Percentiles rank a stretch among this genome's conserved stretches.
Conservation (phyloP, 1,140 invertebrate species). For the Drosophila oshimai region DNA sequence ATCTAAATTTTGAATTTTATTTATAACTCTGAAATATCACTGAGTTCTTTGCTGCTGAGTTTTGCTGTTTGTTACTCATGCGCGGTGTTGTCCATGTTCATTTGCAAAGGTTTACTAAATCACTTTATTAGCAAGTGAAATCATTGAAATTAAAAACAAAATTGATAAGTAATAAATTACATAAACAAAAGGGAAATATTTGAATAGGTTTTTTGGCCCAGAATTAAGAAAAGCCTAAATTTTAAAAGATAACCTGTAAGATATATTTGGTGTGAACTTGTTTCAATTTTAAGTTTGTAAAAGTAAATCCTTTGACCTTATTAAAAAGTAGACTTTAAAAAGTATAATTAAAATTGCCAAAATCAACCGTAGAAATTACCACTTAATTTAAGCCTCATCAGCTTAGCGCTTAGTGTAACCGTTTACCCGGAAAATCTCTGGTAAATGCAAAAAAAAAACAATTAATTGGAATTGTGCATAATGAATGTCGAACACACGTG, state of each 20-base stretch:
- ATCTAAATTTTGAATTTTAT: too few species aligned
- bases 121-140: background rate
- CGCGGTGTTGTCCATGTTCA: background rate
- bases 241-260: too few species aligned
- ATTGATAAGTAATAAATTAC: too few species aligned
- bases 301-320: too few species aligned
- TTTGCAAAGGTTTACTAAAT: background rate
- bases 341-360: too few species aligned
- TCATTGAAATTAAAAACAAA: background rate
- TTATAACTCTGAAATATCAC: too few species aligned
- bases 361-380: conserved; percentile 1
- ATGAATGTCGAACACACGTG: conserved; percentile 45
- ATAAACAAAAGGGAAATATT: too few species aligned
- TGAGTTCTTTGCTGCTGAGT: background rate
- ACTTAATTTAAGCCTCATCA: background rate
- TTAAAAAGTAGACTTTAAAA: too few species aligned
- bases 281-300: too few species aligned
- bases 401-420: conserved; percentile 15
- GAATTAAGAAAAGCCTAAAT: too few species aligned
- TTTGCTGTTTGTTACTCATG: background rate
- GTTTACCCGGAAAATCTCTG: conserved; percentile 18
- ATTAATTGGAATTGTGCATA: conserved; percentile 44
- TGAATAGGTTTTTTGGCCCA: too few species aligned
- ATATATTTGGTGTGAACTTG: too few species aligned
- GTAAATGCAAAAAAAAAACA: conserved; percentile 26